Percentiles rank a stretch among this genome's conserved stretches.
These are phyloP conservation scores for Zapornia atra DNA, from an alignment of 2,113 vertebrate species.

Conservation along the genomic window DNA sequence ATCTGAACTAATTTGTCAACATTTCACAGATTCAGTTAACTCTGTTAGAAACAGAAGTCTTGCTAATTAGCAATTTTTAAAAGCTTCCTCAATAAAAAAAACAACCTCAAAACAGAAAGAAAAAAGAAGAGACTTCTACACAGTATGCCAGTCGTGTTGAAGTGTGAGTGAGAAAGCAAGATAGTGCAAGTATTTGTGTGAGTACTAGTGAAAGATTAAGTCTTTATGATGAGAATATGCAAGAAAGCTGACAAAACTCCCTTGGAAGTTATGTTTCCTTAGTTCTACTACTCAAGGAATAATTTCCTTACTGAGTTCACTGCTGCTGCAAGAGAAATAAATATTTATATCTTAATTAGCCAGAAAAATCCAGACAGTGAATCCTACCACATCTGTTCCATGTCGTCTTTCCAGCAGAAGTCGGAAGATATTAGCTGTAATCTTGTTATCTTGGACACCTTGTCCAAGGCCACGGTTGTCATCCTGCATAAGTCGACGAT, in stretches of 20 bases:
- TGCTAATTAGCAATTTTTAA: background rate
- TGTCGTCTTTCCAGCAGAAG: constrained; percentile 85
- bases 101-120: too few relatives aligned
- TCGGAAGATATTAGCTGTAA: constrained; percentile 86
- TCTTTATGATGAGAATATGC: background rate
- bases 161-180: background rate
- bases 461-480: constrained; percentile 95
- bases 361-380: background rate
- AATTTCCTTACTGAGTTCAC: background rate
- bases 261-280: background rate
- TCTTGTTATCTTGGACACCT: constrained; percentile 93
- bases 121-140: background rate
- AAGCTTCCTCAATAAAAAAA: background rate
- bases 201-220: background rate
- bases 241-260: background rate
- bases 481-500: constrained; percentile 92
- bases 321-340: background rate
- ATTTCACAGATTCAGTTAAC: background rate
- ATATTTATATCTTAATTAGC: background rate
- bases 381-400: constrained; percentile 74
- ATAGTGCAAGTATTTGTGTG: background rate
- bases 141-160: background rate
- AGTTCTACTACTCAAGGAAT: background rate
- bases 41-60: background rate
- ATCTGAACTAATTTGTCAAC: background rate